Evolutionary conservation across 2,797 vertebrate species (phyloP).

Genomic region (Liparis tanakae): DNA sequence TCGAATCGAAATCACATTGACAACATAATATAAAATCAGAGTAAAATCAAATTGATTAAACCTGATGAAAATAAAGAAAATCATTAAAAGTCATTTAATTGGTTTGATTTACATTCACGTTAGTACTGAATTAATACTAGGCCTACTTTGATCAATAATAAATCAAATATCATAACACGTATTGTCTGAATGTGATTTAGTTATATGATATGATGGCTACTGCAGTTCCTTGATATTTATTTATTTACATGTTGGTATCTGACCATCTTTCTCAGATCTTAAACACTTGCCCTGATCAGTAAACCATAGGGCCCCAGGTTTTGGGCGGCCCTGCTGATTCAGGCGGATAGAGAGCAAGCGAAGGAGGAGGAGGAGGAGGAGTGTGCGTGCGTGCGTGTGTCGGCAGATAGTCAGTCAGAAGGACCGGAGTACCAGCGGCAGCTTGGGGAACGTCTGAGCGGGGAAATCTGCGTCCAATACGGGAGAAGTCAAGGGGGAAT

Average conservation of each 20-base stretch:
- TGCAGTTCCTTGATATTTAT: neutral
- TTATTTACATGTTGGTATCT: neutral
- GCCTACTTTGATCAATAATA: neutral
- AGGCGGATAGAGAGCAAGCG: conserved; percentile 27
- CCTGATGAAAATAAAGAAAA: neutral
- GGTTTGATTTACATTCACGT: no score
- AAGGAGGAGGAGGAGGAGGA: conserved; percentile 1
- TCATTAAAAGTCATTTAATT: neutral
- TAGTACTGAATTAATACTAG: neutral
- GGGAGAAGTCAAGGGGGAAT: conserved; percentile 64
- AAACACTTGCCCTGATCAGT: neutral
- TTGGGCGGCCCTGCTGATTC: conserved; percentile 54
- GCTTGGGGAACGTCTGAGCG: conserved; percentile 60
- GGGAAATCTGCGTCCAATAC: conserved; percentile 69
- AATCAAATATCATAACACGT: neutral
- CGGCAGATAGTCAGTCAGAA: conserved; percentile 56
- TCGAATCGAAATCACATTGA: neutral
- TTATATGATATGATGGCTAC: neutral
- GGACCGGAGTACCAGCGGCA: conserved; percentile 62
- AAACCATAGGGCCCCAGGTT: neutral
- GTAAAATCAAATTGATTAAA: neutral
- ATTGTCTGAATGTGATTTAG: neutral
- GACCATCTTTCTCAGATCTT: neutral
- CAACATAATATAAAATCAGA: neutral
- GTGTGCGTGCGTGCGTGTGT: conserved; percentile 37